phyloP scores from a whole-genome alignment of 2,797 vertebrate genomes.

The Muraenolepis orangiensis region DNA sequence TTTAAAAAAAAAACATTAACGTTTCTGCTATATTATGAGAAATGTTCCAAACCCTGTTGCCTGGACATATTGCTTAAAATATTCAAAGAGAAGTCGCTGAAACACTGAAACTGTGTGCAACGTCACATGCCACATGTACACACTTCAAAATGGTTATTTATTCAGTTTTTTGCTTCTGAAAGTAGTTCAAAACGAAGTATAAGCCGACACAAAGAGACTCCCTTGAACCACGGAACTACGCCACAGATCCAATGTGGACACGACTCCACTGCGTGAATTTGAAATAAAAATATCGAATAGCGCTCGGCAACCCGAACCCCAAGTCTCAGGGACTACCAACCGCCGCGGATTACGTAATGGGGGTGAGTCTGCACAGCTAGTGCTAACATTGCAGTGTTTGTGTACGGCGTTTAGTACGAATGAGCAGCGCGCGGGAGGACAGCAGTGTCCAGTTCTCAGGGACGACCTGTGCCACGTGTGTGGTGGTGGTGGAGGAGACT shows the following conservation, averaged over 20 bases:
- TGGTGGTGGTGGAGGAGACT: background rate
- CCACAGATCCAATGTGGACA: background rate
- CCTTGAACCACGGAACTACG: background rate
- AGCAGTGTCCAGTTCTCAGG: background rate
- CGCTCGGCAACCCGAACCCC: background rate
- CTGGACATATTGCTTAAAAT: slow-evolving; percentile 3
- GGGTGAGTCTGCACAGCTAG: background rate
- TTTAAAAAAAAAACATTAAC: too few species aligned
- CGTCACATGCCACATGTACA: background rate
- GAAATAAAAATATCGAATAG: background rate
- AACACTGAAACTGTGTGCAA: background rate
- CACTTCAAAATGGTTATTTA: background rate
- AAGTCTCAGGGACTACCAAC: background rate
- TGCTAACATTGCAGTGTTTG: background rate
- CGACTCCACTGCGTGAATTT: background rate
- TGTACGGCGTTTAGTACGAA: background rate
- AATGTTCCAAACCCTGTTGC: background rate
- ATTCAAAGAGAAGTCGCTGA: background rate
- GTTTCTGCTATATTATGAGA: background rate
- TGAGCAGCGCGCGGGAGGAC: background rate
- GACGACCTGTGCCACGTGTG: background rate
- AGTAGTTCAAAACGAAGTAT: background rate
- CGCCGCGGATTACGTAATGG: background rate
- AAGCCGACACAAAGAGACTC: background rate
- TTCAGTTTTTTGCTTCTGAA: background rate